phyloP scores from a whole-genome alignment of 2,888 invertebrate genomes.

The Villa cingulata region DNA sequence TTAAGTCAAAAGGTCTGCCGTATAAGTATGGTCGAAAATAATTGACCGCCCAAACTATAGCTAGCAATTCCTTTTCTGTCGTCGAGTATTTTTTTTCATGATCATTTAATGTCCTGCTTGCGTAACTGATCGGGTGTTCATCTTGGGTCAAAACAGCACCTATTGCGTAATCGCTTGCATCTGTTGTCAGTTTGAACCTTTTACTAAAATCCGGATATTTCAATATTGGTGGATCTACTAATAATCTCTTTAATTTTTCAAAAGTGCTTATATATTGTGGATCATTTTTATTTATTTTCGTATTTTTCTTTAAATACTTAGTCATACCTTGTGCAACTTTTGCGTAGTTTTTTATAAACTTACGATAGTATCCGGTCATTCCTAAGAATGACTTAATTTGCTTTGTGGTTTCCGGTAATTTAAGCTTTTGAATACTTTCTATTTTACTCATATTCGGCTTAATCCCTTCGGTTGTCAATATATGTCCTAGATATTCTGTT shows the following conservation, averaged over 20 bases:
- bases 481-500: conserved; percentile 16
- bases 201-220: conserved; percentile 13
- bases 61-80: conserved; percentile 12
- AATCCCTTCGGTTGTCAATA: conserved; percentile 19
- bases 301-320: conserved; percentile 11
- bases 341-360: conserved; percentile 9
- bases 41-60: conserved; percentile 11
- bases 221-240: conserved; percentile 9
- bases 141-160: conserved; percentile 14
- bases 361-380: conserved; percentile 9
- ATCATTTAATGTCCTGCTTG: conserved; percentile 13
- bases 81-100: conserved; percentile 11
- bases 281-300: conserved; percentile 4
- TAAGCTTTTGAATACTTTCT: conserved; percentile 7
- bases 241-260: background rate
- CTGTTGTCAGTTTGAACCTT: conserved; percentile 11
- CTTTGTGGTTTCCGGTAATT: conserved; percentile 1
- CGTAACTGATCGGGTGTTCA: conserved; percentile 11
- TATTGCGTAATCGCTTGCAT: conserved; percentile 12
- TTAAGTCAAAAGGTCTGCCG: conserved; percentile 8
- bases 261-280: conserved; percentile 2
- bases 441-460: conserved; percentile 20
- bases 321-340: conserved; percentile 8
- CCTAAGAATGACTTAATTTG: conserved; percentile 8
- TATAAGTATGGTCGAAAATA: conserved; percentile 13